Evolutionary conservation across 1,140 invertebrate genomes (phyloP), one percentile per base, ranked within the genome.

Genomic region (Atta cephalotes): DNA sequence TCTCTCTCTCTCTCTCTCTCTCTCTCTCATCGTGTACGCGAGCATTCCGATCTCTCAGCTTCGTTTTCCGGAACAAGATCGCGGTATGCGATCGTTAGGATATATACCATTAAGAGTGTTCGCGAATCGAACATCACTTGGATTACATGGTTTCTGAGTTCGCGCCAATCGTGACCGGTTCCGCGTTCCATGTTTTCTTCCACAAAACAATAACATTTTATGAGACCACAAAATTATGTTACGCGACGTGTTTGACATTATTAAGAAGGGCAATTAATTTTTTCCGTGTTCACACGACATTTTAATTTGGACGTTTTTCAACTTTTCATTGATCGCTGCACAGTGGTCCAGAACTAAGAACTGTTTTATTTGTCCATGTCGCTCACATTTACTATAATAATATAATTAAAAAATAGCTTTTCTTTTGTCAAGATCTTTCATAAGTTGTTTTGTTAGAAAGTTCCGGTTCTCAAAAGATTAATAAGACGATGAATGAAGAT

Each of bases 21-120:
- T 68, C 25, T 60, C 45, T 87, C 56, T 60, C 45, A 35, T 51
- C 60, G 58, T 63, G 51, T 76, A 78, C 28, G 56, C 77, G 81
- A 63, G 58, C 65, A 79, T 66, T 91, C 58, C 49, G 66, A 70
- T 70, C 66, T 49, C 66, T 68, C 35, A 21, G 35, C 60, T 84
- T 90, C 68, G 60, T 66, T 62, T 70, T 78, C 63, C 72, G 81
- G 77, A 82, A 90, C 31, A 84, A 82, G 77, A 86, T 86, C 82
- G 72, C 65, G 72, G 72, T 53, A 76, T 77, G 82, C 88, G 89
- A 90, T 89, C 70, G 76, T 39, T 51, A 71, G 66, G 89, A 90
- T 89, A 87, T 87, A 87, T 76, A 79, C 68, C 86, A 89, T 90
- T 89, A 89, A 89, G 70, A 66, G 35, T 80, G 63, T 87, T 51